Evolutionary conservation across 1,140 invertebrate genomes (phyloP).

Genomic region (Drosophila bocki): DNA sequence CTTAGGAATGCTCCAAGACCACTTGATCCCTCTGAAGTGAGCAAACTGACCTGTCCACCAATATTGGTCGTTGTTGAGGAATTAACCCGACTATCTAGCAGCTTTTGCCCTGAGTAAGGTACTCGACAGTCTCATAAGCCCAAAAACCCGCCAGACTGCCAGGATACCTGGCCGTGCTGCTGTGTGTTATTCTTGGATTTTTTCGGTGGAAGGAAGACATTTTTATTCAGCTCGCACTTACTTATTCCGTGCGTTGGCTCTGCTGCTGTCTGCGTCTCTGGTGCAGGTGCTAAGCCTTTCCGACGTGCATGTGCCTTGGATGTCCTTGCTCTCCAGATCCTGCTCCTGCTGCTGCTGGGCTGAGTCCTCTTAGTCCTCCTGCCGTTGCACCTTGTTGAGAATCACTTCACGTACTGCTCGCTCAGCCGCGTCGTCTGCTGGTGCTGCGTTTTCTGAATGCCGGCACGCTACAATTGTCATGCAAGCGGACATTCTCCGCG

Average conservation of each 20-base stretch:
- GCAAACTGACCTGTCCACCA: neutral
- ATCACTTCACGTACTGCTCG: slow-evolving; percentile 76
- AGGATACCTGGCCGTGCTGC: neutral
- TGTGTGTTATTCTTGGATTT: slow-evolving; percentile 24
- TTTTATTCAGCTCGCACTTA: slow-evolving; percentile 62
- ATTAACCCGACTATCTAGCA: slow-evolving; percentile 16
- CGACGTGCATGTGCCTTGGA: slow-evolving; percentile 33
- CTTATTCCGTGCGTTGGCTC: slow-evolving; percentile 69
- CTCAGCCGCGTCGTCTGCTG: slow-evolving; percentile 67
- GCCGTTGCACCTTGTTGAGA: slow-evolving; percentile 60
- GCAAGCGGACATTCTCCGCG: slow-evolving; percentile 74
- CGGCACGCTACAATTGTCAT: slow-evolving; percentile 82
- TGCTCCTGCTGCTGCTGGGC: slow-evolving; percentile 26
- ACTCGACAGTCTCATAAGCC: slow-evolving; percentile 44
- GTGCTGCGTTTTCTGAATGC: slow-evolving; percentile 76
- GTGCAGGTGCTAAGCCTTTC: slow-evolving; percentile 72
- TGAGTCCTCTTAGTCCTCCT: slow-evolving; percentile 23
- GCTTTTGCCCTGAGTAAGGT: slow-evolving; percentile 28
- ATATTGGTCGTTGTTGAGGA: slow-evolving; percentile 9
- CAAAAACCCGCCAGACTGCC: slow-evolving; percentile 10
- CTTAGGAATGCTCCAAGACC: neutral
- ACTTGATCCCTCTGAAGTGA: neutral
- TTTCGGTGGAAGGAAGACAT: slow-evolving; percentile 25
- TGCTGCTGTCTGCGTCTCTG: slow-evolving; percentile 53
- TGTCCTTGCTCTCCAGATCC: slow-evolving; percentile 38